Evolutionary conservation across 2,113 vertebrate genomes (phyloP), one percentile per base, ranked within the genome.

Genomic region (Glaucomys volans): DNA sequence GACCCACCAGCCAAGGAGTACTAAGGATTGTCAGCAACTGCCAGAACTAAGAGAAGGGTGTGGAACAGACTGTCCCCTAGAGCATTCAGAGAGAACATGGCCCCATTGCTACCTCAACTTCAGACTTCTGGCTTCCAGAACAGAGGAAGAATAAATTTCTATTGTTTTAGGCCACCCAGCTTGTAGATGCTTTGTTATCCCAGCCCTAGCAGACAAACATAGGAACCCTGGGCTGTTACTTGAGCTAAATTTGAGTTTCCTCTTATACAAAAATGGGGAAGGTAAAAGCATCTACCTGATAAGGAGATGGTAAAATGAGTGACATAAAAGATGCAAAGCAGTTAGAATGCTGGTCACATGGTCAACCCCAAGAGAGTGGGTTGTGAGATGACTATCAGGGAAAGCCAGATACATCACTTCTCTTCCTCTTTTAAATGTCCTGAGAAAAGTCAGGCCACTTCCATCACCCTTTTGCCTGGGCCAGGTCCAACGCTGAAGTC

Each of bases 321-420:
- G 0, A 82, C 52, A 94, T 42, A 75, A 95, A 86, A 28, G 20
- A 94, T 6, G 54, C 66, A 96, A 88, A 96, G n/a, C 44, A 30
- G 32, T 75, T 86, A 26, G 18, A 47, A 37, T 3, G 26, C 8
- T 0, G 0, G 69, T 71, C 30, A 66, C n/a, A 50, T n/a, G 16
- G 6, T 42, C 22, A 90, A 18, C 37, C 8, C 16, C 24, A 13
- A 13, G 37, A 57, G 17, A 50, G 8, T 10, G 14, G 40, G 50
- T 1, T 1, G 0, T 2, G 2, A 13, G 30, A 47, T 11, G 1
- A 32, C 72, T 40, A 79, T 54, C n/a, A 9, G 37, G 13, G 52
- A 69, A 82, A 95, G 64, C 13, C 62, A 40, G n/a, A 47, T 52
- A 50, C 50, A 69, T 35, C 69, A 4, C 37, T 22, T 54, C 62